phyloP scores from a whole-genome alignment of 2,797 vertebrate genomes.

The Paratrypauchen microcephalus region DNA sequence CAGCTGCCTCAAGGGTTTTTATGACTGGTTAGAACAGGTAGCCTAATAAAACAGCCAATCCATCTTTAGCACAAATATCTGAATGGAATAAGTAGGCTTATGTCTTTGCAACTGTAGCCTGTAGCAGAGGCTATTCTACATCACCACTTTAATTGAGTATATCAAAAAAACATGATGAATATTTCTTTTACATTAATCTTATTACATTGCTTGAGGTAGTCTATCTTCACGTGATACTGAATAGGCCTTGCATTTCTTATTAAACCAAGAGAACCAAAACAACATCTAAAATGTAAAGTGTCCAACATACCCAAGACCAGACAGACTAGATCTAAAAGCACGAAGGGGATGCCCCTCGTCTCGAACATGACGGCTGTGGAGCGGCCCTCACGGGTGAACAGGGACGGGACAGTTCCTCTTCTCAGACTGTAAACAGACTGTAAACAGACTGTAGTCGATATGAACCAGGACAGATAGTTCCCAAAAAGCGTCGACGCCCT shows the following conservation, averaged over 20 bases:
- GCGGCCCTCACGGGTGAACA: slow-evolving; percentile 30
- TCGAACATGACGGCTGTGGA: slow-evolving; percentile 85
- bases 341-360: slow-evolving; percentile 84
- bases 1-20: neutral
- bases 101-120: neutral
- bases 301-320: slow-evolving; percentile 86
- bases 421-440: no score
- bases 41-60: neutral
- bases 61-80: neutral
- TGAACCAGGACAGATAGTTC: neutral
- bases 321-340: slow-evolving; percentile 88
- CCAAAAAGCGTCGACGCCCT: slow-evolving; percentile 15
- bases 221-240: neutral
- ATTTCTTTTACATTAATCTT: no score
- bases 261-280: no score
- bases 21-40: neutral
- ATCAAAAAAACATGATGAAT: no score
- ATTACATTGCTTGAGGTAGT: no score
- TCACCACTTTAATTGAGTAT: no score
- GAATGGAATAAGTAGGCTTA: neutral
- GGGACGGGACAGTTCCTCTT: slow-evolving; percentile 8
- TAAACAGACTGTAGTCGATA: neutral
- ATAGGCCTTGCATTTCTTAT: no score
- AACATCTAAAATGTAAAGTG: no score
- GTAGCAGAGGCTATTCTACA: neutral